Evolutionary conservation across 1,140 invertebrate genomes (phyloP).

Genomic region (Drosophila punjabiensis): DNA sequence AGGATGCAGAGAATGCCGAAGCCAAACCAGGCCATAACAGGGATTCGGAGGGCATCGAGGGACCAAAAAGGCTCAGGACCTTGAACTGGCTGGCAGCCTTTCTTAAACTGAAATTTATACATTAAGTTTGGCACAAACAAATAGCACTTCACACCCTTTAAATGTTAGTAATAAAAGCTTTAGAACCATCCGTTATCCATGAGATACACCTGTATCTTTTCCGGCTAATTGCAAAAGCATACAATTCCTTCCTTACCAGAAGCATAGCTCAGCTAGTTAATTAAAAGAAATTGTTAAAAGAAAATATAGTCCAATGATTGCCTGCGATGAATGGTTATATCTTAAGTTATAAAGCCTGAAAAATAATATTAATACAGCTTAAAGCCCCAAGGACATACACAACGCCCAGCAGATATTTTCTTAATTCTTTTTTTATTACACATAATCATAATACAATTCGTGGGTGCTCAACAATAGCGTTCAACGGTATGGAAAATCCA

Average conservation of each 20-base stretch:
- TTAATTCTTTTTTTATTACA: slow-evolving; percentile 53
- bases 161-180: not conserved
- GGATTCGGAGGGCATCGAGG: slow-evolving; percentile 18
- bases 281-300: not conserved
- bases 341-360: not conserved
- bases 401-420: slow-evolving; percentile 21
- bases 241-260: not conserved
- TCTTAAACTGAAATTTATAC: slow-evolving; percentile 28
- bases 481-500: slow-evolving; percentile 3
- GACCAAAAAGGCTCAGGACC: slow-evolving; percentile 31
- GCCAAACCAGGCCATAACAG: slow-evolving; percentile 26
- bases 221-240: not conserved
- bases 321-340: not conserved
- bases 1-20: slow-evolving; percentile 36
- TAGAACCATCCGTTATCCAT: not conserved
- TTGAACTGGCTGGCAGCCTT: slow-evolving; percentile 4
- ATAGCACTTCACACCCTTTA: no score
- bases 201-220: not conserved
- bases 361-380: not conserved
- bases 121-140: slow-evolving; percentile 5
- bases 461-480: slow-evolving; percentile 35
- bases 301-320: slow-evolving; percentile 1
- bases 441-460: slow-evolving; percentile 57
- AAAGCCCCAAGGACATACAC: slow-evolving; percentile 40
- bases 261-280: not conserved